Conservation (phyloP, 2,888 invertebrate species). For the Harpalus rubripes region DNA sequence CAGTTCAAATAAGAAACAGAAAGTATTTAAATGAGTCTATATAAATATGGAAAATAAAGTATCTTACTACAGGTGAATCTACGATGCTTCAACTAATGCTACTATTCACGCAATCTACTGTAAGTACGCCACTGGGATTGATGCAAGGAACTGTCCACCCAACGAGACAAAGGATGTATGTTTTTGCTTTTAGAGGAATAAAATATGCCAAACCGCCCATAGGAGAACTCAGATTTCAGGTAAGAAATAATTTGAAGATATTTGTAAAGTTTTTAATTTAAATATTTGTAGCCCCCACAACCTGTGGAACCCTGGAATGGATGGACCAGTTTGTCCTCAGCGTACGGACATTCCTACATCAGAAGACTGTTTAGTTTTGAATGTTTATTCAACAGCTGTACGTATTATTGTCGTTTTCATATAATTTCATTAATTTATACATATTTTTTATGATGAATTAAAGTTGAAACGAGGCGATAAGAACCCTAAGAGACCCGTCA, state of each 20-base stretch:
- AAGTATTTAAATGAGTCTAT: too few species aligned
- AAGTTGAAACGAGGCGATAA: slow-evolving; percentile 74
- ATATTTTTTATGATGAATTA: slow-evolving; percentile 64
- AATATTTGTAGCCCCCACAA: slow-evolving; percentile 73
- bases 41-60: too few species aligned
- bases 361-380: slow-evolving; percentile 84
- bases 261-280: too few species aligned
- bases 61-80: too few species aligned
- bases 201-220: slow-evolving; percentile 75
- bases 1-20: too few species aligned
- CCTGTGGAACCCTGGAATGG: slow-evolving; percentile 74
- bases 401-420: not conserved
- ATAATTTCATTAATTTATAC: not conserved
- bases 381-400: slow-evolving; percentile 81
- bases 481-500: slow-evolving; percentile 79
- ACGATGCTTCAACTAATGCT: too few species aligned
- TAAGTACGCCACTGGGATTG: slow-evolving; percentile 71
- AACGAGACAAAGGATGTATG: slow-evolving; percentile 72
- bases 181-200: slow-evolving; percentile 74
- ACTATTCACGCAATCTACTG: too few species aligned
- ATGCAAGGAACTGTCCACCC: slow-evolving; percentile 72
- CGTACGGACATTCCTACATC: slow-evolving; percentile 74
- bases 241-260: too few species aligned
- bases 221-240: slow-evolving; percentile 75
- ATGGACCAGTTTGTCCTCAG: slow-evolving; percentile 75